Conservation (phyloP, 2,113 vertebrate species). For the Empidonax alnorum region DNA sequence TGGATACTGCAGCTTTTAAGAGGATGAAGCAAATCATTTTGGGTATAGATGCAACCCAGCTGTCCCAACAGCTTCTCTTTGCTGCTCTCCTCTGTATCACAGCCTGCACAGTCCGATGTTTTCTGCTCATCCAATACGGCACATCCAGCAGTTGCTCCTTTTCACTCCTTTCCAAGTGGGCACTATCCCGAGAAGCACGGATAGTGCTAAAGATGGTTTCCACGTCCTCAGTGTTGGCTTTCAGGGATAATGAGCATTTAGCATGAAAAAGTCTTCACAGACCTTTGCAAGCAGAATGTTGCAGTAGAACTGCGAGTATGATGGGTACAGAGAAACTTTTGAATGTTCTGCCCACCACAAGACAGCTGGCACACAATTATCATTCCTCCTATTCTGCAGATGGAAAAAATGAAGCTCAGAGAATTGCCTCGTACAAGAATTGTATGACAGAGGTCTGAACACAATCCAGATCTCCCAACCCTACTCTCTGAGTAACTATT, state of each 20-base stretch:
- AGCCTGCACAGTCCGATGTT: background rate
- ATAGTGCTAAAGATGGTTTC: background rate
- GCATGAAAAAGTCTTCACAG: slow-evolving; percentile 17
- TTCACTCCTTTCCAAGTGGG: background rate
- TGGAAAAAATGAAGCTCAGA: slow-evolving; percentile 23
- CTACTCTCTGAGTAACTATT: background rate
- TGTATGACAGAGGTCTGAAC: slow-evolving; percentile 31
- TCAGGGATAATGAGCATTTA: background rate
- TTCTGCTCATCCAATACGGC: background rate
- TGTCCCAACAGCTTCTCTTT: background rate
- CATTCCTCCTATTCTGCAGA: slow-evolving; percentile 44
- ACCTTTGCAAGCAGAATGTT: background rate
- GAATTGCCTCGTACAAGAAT: slow-evolving; percentile 27
- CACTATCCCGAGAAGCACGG: background rate
- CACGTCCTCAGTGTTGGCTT: background rate
- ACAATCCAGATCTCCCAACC: background rate
- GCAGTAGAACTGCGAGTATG: background rate
- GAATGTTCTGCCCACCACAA: slow-evolving; percentile 45
- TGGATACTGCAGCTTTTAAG: background rate
- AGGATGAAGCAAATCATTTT: accelerated
- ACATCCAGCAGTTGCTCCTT: background rate
- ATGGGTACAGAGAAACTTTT: slow-evolving; percentile 32
- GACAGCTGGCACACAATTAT: slow-evolving; percentile 41
- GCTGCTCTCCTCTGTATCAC: background rate
- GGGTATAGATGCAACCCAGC: background rate